phyloP scores from a whole-genome alignment of 2,113 vertebrate genomes.

The Pelvicachromis taeniatus region DNA sequence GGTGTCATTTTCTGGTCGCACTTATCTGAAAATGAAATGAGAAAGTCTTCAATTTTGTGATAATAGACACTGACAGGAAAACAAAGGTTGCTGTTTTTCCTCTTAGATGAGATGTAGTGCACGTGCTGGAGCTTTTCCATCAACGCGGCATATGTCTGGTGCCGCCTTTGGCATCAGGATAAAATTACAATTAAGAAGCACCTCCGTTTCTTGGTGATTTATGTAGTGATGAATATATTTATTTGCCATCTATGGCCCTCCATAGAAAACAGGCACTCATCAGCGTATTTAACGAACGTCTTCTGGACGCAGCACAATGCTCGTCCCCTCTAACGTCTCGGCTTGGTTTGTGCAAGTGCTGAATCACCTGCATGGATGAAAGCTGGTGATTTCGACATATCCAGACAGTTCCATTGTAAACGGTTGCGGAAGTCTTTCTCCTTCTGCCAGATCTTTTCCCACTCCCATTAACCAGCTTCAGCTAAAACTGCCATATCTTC shows the following conservation, averaged over 20 bases:
- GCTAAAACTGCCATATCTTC: background rate
- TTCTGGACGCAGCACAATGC: background rate
- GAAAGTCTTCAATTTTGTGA: background rate
- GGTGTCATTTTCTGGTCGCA: background rate
- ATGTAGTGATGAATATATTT: background rate
- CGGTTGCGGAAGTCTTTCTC: background rate
- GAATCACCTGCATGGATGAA: background rate
- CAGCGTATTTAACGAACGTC: too few relatives aligned
- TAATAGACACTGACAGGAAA: background rate
- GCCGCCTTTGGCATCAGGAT: background rate
- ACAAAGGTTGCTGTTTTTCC: background rate
- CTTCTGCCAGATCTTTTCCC: constrained; percentile 24
- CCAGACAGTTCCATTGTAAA: background rate
- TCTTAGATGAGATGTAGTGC: background rate
- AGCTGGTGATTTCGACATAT: background rate
- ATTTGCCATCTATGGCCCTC: background rate
- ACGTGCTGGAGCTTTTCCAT: background rate
- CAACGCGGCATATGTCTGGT: background rate
- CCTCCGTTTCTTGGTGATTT: background rate
- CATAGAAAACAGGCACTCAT: background rate
- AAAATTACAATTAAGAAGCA: background rate
- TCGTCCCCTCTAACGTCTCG: fast-evolving
- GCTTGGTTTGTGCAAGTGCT: fast-evolving
- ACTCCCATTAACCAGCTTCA: constrained; percentile 12
- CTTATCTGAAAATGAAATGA: constrained; percentile 2